These are phyloP conservation scores for Astur gentilis DNA, from an alignment of 2,113 vertebrate genomes.

Conservation along the genomic window DNA sequence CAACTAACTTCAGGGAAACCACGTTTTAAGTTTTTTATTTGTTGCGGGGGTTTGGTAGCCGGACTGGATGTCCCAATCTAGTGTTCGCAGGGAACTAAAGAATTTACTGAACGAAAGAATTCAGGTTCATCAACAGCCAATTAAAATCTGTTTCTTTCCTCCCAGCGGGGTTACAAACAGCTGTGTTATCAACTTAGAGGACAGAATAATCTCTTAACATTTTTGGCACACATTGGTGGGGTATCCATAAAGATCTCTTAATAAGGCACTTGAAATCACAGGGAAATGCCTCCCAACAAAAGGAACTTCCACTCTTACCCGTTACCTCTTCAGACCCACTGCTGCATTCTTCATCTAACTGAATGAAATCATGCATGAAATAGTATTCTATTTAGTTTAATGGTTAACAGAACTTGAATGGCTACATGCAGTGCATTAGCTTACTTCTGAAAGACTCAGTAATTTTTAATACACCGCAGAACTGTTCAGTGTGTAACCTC, in stretches of 20 bases:
- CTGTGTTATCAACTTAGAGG: background rate
- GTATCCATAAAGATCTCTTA: background rate
- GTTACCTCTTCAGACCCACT: background rate
- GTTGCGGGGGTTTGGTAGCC: background rate
- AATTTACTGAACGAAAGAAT: background rate
- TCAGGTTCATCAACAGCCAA: background rate
- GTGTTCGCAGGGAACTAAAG: background rate
- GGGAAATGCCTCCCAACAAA: background rate
- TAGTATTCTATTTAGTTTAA: constrained; percentile 65
- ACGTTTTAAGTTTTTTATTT: background rate
- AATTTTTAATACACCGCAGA: constrained; percentile 63
- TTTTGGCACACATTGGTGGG: background rate
- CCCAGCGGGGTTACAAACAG: background rate
- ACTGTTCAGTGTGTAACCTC: background rate
- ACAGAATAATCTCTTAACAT: background rate
- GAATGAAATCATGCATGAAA: constrained; percentile 69
- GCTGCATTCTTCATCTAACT: background rate
- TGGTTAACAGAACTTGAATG: constrained; percentile 40
- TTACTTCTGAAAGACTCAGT: constrained; percentile 38
- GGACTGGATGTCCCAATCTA: background rate
- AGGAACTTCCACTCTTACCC: background rate
- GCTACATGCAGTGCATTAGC: constrained; percentile 29
- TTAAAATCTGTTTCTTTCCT: constrained; percentile 15
- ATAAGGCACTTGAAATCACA: constrained; percentile 39
- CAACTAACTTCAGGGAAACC: background rate